Evolutionary conservation across 2,797 vertebrate species (phyloP).

Genomic region (Vespertilio murinus): DNA sequence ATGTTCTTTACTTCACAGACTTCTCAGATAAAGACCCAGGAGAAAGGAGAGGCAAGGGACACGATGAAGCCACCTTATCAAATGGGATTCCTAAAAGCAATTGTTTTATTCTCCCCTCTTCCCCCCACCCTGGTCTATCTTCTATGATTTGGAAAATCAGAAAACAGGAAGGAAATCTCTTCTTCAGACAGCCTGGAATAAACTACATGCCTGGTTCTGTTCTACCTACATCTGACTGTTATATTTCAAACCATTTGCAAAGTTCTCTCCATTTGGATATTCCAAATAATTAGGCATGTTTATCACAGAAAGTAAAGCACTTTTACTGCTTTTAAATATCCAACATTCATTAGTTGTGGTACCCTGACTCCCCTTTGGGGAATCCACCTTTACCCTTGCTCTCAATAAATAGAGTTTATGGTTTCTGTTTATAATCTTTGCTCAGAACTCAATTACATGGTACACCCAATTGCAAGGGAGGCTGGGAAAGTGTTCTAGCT

Average conservation of each 20-base stretch:
- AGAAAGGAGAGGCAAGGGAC: background rate
- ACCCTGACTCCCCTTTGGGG: background rate
- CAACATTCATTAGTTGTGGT: background rate
- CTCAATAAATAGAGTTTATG: too few relatives aligned
- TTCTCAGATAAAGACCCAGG: background rate
- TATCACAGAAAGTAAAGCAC: background rate
- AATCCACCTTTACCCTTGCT: background rate
- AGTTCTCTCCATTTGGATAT: slow-evolving; percentile 4
- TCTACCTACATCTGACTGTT: background rate
- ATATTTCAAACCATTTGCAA: background rate
- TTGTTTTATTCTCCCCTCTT: background rate
- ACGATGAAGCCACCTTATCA: background rate
- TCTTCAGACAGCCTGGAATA: background rate
- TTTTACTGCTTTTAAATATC: background rate
- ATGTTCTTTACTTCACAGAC: background rate
- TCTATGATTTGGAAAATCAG: background rate
- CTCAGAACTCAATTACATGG: background rate
- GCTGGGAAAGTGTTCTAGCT: background rate
- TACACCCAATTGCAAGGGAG: background rate
- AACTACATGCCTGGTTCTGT: background rate
- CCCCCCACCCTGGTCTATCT: background rate
- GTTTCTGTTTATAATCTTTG: background rate
- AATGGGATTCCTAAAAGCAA: background rate
- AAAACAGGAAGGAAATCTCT: background rate
- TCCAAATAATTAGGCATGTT: background rate